A percentile compares a stretch with the other conserved stretches of the same genome.
phyloP scores from a whole-genome alignment of 2,888 invertebrate genomes.

The Megalurothrips usitatus region DNA sequence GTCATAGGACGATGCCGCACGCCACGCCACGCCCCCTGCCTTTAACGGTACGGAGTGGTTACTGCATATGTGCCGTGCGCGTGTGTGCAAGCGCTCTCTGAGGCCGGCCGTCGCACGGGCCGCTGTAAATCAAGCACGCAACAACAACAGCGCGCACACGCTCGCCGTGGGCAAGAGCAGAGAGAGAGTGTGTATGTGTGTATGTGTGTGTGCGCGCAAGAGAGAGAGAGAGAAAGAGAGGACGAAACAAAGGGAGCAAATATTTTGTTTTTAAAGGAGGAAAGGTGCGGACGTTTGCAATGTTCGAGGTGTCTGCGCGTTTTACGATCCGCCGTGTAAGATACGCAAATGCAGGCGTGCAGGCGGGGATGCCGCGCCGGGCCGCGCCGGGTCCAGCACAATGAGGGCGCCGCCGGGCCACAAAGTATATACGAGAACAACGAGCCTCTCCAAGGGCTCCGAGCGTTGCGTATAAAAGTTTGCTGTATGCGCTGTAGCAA shows the following conservation, averaged over 20 bases:
- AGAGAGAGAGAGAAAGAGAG: slow-evolving; percentile 33
- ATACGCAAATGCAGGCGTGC: slow-evolving; percentile 18
- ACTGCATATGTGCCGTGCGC: slow-evolving; percentile 3
- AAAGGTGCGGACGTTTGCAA: slow-evolving; percentile 15
- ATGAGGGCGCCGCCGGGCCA: too few species aligned
- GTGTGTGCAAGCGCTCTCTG: background rate
- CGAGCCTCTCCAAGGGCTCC: too few species aligned
- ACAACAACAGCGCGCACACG: background rate
- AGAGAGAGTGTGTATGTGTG: slow-evolving; percentile 7
- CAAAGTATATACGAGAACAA: too few species aligned
- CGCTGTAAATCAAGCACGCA: slow-evolving; percentile 10
- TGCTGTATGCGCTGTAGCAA: too few species aligned
- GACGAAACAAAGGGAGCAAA: slow-evolving; percentile 30
- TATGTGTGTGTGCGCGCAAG: slow-evolving; percentile 24
- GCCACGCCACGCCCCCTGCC: background rate
- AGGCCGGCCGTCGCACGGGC: background rate
- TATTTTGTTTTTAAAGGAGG: slow-evolving; percentile 28
- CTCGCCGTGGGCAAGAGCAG: background rate
- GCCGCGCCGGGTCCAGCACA: too few species aligned
- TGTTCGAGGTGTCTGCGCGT: background rate
- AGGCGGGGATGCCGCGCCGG: background rate
- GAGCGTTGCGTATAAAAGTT: too few species aligned
- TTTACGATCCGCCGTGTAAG: slow-evolving; percentile 7
- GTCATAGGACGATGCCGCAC: too few species aligned
- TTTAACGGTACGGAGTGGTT: background rate